Conservation (phyloP, 2,888 invertebrate species). For the Cordilura impudica region DNA sequence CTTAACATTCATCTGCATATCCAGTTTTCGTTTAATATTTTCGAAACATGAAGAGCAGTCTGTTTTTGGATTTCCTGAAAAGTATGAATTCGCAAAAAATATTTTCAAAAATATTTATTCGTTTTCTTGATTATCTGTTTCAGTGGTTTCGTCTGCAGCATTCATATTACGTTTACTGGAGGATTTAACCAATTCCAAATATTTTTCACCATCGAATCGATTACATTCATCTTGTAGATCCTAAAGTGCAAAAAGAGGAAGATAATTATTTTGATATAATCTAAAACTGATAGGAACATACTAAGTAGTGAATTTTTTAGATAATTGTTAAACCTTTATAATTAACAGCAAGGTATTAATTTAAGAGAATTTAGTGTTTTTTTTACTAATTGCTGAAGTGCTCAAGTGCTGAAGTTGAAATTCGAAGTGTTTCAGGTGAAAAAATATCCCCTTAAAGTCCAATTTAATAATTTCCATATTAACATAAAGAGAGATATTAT, state of each 20-base stretch:
- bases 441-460: no score
- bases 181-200: slow-evolving; percentile 75
- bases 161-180: slow-evolving; percentile 76
- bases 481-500: no score
- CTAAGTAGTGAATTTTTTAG: slow-evolving; percentile 15
- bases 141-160: slow-evolving; percentile 73
- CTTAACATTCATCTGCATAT: neutral
- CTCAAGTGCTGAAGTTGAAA: no score
- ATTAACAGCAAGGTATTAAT: no score
- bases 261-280: neutral
- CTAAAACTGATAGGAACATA: slow-evolving; percentile 3
- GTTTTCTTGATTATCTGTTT: slow-evolving; percentile 67
- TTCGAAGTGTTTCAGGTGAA: no score
- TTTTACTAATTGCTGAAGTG: no score
- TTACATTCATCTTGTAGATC: slow-evolving; percentile 76
- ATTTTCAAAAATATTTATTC: slow-evolving; percentile 50
- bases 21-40: neutral
- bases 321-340: no score
- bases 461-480: no score
- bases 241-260: slow-evolving; percentile 64
- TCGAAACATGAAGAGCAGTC: neutral
- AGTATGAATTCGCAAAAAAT: slow-evolving; percentile 9
- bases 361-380: no score
- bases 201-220: slow-evolving; percentile 77
- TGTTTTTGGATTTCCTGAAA: slow-evolving; percentile 22